A percentile compares a stretch with the other conserved stretches of the same genome.
Evolutionary conservation across 2,113 vertebrate genomes (phyloP).

Genomic region (Corythornis vintsioides): DNA sequence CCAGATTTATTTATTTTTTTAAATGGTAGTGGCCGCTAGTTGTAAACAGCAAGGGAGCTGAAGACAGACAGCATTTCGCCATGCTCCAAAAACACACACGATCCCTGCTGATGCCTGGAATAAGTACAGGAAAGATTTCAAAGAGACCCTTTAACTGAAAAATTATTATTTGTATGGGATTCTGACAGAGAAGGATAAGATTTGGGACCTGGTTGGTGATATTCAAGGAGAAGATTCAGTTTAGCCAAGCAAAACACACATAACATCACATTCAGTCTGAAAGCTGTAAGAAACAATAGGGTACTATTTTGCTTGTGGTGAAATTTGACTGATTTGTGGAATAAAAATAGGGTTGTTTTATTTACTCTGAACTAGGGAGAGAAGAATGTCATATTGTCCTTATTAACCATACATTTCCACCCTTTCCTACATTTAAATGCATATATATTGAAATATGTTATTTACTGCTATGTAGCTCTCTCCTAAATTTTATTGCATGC

Average conservation of each 20-base stretch:
- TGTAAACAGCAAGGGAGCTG: background rate
- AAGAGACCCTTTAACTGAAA: background rate
- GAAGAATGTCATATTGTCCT: background rate
- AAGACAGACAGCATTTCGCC: background rate
- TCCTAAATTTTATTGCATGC: background rate
- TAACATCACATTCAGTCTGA: background rate
- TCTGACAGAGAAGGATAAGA: background rate
- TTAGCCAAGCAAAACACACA: constrained; percentile 34
- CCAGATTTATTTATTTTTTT: background rate
- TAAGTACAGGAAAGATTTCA: background rate
- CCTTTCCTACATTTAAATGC: background rate
- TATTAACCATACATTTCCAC: background rate
- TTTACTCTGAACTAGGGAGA: background rate
- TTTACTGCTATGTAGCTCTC: background rate
- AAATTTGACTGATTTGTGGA: background rate
- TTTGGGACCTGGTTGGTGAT: background rate
- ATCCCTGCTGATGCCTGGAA: background rate
- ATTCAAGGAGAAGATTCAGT: background rate
- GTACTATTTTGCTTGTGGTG: background rate
- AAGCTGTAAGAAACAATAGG: background rate
- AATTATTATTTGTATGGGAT: background rate
- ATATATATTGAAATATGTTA: background rate
- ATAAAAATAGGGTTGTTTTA: background rate
- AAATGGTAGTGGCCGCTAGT: background rate
- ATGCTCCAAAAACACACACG: background rate